phyloP scores from a whole-genome alignment of 2,113 vertebrate species.

The Sorex araneus region DNA sequence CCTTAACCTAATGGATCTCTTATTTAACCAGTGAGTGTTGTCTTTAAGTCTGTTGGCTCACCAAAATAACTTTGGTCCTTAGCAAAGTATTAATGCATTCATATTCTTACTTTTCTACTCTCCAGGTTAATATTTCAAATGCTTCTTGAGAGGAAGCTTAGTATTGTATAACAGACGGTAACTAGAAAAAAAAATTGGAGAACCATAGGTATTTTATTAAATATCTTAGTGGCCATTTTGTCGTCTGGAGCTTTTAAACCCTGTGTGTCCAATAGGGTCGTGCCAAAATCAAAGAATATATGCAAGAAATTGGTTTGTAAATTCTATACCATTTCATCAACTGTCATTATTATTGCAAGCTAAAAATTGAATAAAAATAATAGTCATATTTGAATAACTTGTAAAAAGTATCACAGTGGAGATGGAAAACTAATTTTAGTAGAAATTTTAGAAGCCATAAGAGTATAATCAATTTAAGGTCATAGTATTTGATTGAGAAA shows the following conservation, averaged over 20 bases:
- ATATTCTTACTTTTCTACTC: constrained; percentile 1
- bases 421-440: background rate
- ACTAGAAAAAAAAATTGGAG: background rate
- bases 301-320: constrained; percentile 21
- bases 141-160: background rate
- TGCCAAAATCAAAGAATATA: background rate
- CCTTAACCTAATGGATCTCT: background rate
- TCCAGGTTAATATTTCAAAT: constrained; percentile 15
- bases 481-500: constrained; percentile 49
- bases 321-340: constrained; percentile 12
- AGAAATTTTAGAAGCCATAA: background rate
- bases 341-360: background rate
- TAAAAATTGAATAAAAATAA: constrained; percentile 9
- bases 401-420: background rate
- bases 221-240: background rate
- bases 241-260: background rate
- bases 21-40: constrained; percentile 35
- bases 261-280: background rate
- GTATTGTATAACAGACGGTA: background rate
- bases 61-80: constrained; percentile 7
- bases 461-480: background rate
- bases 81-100: background rate
- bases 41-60: background rate
- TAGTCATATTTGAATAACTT: constrained; percentile 8
- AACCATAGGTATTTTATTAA: background rate